These are phyloP conservation scores for Papilio demoleus DNA, from an alignment of 2,888 invertebrate species.

Conservation along the genomic window DNA sequence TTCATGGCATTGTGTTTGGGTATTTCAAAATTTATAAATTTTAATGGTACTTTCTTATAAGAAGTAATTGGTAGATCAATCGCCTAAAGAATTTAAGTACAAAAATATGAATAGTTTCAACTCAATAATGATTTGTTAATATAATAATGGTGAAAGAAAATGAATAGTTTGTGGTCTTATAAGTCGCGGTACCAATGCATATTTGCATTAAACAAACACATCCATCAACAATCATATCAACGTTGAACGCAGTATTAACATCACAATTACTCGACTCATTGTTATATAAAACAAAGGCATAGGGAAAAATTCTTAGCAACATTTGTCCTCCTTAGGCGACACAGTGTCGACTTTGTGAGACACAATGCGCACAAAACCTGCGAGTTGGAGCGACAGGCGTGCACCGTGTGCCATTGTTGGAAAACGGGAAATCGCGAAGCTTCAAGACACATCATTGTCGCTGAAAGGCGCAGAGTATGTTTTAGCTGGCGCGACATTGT, in stretches of 20 bases:
- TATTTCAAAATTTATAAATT: neutral
- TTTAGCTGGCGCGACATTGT: constrained; percentile 45
- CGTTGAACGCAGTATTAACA: constrained; percentile 52
- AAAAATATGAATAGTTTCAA: no score
- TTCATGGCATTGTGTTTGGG: neutral
- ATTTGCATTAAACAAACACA: constrained; percentile 40
- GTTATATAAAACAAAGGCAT: constrained; percentile 48
- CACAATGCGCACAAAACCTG: constrained; percentile 45
- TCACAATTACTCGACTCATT: constrained; percentile 48
- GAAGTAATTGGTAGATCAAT: no score
- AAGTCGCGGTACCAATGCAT: constrained; percentile 2
- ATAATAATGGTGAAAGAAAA: neutral
- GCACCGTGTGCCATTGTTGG: constrained; percentile 40
- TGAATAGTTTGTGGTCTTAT: neutral
- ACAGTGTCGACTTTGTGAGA: constrained; percentile 44
- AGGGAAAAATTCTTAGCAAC: constrained; percentile 48
- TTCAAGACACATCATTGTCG: constrained; percentile 43
- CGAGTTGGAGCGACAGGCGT: constrained; percentile 45
- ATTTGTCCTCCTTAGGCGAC: constrained; percentile 42
- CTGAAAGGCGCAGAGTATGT: constrained; percentile 43
- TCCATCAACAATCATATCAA: constrained; percentile 44
- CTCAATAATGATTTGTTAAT: neutral
- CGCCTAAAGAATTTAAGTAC: no score
- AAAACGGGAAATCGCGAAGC: constrained; percentile 47
- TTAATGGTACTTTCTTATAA: no score